A percentile compares a stretch with the other conserved stretches of the same genome.
phyloP scores from a whole-genome alignment of 2,888 invertebrate genomes.

The Andrena minutula region DNA sequence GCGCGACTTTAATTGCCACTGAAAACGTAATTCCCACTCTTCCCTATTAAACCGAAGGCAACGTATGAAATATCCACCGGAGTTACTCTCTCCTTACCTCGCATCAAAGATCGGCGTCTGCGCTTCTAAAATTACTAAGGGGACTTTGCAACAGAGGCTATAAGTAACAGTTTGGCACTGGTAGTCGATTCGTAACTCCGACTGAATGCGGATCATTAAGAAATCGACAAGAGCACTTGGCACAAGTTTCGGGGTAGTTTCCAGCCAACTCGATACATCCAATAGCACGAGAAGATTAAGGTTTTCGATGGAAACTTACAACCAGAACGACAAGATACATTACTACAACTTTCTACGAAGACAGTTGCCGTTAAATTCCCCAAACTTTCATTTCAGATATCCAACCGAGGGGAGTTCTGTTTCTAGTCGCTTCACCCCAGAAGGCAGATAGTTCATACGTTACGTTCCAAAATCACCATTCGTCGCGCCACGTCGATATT shows the following conservation, averaged over 20 bases:
- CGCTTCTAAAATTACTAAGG: neutral
- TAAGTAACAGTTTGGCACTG: constrained; percentile 17
- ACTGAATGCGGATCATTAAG: constrained; percentile 5
- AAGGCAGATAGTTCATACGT: constrained; percentile 34
- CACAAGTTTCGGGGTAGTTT: neutral
- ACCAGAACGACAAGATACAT: too few relatives aligned
- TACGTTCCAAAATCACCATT: constrained; percentile 8
- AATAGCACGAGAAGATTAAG: neutral
- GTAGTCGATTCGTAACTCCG: neutral
- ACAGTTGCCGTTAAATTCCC: too few relatives aligned
- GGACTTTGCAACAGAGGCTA: neutral
- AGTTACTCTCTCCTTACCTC: neutral
- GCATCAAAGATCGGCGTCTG: neutral
- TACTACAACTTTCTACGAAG: too few relatives aligned
- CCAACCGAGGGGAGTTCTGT: neutral
- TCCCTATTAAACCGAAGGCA: constrained; percentile 7
- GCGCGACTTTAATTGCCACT: constrained; percentile 47
- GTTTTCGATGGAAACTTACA: too few relatives aligned
- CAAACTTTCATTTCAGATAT: neutral
- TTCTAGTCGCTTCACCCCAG: neutral
- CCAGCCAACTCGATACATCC: neutral
- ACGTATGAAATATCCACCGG: constrained; percentile 37
- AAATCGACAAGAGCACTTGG: constrained; percentile 7
- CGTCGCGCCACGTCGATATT: constrained; percentile 45
- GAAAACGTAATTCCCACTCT: constrained; percentile 20